Evolutionary conservation across 2,888 invertebrate genomes (phyloP), one percentile per base, ranked within the genome.

Genomic region (Cerastis leucographa): DNA sequence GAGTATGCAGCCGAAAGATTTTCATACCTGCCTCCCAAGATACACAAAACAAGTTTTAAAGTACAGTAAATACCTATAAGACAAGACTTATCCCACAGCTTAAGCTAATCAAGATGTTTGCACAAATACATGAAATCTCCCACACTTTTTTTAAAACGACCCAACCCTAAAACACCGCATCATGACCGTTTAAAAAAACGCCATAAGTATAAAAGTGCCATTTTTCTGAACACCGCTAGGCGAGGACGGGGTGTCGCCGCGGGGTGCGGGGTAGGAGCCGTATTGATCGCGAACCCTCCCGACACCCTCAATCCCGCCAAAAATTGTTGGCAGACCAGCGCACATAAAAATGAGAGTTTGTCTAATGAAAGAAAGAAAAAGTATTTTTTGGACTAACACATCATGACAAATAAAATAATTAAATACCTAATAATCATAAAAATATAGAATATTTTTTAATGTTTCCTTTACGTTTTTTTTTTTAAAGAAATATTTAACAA

Each of bases 211-310:
- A 79, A 84, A 86, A 86, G 76, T 88, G 81, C 40, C 79, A 86
- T 91, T 91, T 91, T 92, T 91, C 86, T 88, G 88, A 65, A 76
- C 84, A 77, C 44, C 49, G 72, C 67, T 76, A 79, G 87, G 81
- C 83, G 76, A 84, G 76, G 85, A 83, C 85, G 88, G 90, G 87
- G 91, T 89, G 85, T 85, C 88, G 88, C 84, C 67, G 77, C 83
- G 76, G 83, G 87, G 81, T 82, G 73, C 84, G 86, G 89, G 89
- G 87, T 86, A 84, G 80, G 81, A 78, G 74, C 82, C 44, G 93
- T 94, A 94, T 94, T 93, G 94, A 94, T 94, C 94, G 93, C 87
- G 84, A 85, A 73, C 85, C 86, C 86, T 76, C 88, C 81, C 84
- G 85, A 86, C 86, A 77, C 87, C 80, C 81, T 85, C 85, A 84